phyloP scores from a whole-genome alignment of 2,113 vertebrate species.

The Embiotoca jacksoni region DNA sequence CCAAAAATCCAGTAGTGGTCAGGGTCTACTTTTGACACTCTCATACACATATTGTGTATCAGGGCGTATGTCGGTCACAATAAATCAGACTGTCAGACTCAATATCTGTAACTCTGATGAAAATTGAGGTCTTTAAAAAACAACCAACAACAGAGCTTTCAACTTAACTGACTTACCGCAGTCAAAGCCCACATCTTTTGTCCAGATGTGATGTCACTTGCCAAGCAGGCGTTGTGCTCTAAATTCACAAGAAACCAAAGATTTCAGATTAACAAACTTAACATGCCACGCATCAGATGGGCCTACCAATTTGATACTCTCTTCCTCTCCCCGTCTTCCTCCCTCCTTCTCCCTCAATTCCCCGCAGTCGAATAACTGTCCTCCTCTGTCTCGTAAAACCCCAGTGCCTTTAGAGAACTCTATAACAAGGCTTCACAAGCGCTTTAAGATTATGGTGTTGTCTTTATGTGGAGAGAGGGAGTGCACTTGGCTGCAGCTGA shows the following conservation, averaged over 20 bases:
- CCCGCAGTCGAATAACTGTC: constrained; percentile 70
- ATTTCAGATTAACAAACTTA: constrained; percentile 53
- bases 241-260: constrained; percentile 52
- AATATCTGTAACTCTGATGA: constrained; percentile 41
- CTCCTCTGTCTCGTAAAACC: constrained; percentile 76
- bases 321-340: constrained; percentile 27
- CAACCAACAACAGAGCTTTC: constrained; percentile 57
- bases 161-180: constrained; percentile 23
- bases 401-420: constrained; percentile 79
- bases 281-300: constrained; percentile 42
- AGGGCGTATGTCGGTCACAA: constrained; percentile 15
- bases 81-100: constrained; percentile 22
- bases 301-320: constrained; percentile 36
- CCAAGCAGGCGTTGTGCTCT: constrained; percentile 32
- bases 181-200: constrained; percentile 63
- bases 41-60: neutral
- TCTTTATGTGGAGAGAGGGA: constrained; percentile 73
- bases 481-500: constrained; percentile 49
- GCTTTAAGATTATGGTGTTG: constrained; percentile 78
- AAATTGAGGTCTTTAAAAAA: constrained; percentile 60
- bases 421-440: constrained; percentile 82
- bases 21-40: constrained; percentile 1
- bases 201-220: constrained; percentile 65
- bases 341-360: constrained; percentile 51
- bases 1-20: too few relatives aligned